phyloP scores from a whole-genome alignment of 2,797 vertebrate species.

The Argya squamiceps region DNA sequence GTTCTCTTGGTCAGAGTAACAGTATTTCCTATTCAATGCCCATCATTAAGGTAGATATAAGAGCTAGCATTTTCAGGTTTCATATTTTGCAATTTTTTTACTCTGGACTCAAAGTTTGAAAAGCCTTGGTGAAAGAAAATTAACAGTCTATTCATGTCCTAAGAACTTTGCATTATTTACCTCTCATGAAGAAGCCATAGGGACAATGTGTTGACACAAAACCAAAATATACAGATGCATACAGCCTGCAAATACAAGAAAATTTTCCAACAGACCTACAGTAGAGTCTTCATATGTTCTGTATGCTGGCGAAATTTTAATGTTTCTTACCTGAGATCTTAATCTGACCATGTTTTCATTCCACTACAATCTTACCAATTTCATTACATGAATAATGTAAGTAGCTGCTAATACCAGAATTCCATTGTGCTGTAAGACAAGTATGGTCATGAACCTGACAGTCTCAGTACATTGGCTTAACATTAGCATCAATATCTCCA shows the following conservation, averaged over 20 bases:
- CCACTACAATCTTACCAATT: background rate
- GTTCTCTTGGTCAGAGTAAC: background rate
- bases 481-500: background rate
- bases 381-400: background rate
- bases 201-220: background rate
- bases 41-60: background rate
- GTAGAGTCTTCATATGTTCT: background rate
- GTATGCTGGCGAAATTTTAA: background rate
- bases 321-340: background rate
- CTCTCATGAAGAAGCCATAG: background rate
- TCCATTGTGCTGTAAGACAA: background rate
- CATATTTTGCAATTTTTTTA: background rate
- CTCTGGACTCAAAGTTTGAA: background rate
- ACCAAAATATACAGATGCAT: rapidly evolving
- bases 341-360: background rate
- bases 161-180: background rate
- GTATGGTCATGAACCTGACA: background rate
- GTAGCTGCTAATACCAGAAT: background rate
- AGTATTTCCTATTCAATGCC: background rate
- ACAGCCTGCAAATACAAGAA: background rate
- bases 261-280: background rate
- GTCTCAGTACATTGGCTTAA: background rate
- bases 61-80: background rate
- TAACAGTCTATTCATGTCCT: background rate
- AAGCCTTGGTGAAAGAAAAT: background rate